Evolutionary conservation across 2,888 invertebrate genomes (phyloP).

Genomic region (Heteromyza rotundicornis): DNA sequence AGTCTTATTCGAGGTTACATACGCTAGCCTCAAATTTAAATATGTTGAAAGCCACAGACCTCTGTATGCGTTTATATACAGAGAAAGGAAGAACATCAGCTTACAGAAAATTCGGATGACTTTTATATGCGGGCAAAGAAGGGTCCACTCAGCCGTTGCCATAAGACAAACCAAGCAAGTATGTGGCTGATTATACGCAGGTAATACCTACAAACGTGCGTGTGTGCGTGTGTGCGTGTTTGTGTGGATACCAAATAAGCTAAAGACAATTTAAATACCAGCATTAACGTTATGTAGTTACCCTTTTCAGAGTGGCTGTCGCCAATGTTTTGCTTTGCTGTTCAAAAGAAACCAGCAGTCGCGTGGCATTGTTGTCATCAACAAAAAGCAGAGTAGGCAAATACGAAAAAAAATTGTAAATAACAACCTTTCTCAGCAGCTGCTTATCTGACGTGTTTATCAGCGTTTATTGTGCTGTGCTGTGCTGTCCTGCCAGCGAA

Average conservation of each 20-base stretch:
- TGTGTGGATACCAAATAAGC: slow-evolving; percentile 13
- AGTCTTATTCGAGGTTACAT: too few species aligned
- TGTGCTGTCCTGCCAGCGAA: neutral
- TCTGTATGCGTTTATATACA: too few species aligned
- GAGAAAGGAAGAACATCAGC: too few species aligned
- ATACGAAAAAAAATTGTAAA: neutral
- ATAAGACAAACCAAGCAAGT: neutral
- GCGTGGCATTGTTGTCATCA: slow-evolving; percentile 1
- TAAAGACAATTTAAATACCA: neutral
- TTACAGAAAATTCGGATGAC: too few species aligned
- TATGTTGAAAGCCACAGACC: too few species aligned
- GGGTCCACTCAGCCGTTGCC: too few species aligned
- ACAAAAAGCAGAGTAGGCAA: too few species aligned
- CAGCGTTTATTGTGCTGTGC: neutral
- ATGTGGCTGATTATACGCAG: slow-evolving; percentile 7
- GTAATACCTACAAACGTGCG: neutral
- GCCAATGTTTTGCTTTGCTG: slow-evolving; percentile 6
- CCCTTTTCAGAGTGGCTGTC: neutral
- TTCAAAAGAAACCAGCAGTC: too few species aligned
- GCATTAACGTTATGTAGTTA: too few species aligned
- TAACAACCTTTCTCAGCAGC: slow-evolving; percentile 16
- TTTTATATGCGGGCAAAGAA: too few species aligned
- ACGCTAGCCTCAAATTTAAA: too few species aligned
- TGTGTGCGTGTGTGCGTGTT: neutral
- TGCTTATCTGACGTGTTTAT: slow-evolving; percentile 15